These are phyloP conservation scores for Hypsibius dujardini DNA, from an alignment of 1,140 invertebrate genomes.

Conservation along the genomic window DNA sequence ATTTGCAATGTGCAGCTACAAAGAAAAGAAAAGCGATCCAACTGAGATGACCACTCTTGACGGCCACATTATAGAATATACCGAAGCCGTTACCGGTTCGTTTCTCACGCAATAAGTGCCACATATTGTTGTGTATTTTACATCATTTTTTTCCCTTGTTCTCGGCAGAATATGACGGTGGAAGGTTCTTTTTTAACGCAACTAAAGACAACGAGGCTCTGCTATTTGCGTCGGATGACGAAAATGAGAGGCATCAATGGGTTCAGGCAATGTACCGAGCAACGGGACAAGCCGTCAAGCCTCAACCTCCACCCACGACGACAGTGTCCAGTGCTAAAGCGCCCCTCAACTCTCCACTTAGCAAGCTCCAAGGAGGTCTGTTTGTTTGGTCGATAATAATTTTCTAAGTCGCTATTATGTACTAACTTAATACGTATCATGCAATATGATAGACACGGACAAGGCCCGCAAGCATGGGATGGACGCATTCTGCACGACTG, in stretches of 20 bases:
- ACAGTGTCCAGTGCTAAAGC: slow-evolving; percentile 41
- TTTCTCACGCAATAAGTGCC: slow-evolving; percentile 23
- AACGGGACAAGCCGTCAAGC: slow-evolving; percentile 95
- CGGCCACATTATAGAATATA: slow-evolving; percentile 97
- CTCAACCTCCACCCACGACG: slow-evolving; percentile 61
- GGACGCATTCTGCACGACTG: slow-evolving; percentile 95
- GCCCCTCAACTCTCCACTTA: slow-evolving; percentile 56
- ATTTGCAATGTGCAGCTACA: slow-evolving; percentile 98
- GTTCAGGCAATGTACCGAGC: slow-evolving; percentile 94
- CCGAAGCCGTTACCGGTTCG: slow-evolving; percentile 69
- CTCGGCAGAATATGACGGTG: slow-evolving; percentile 55
- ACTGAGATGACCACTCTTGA: slow-evolving; percentile 99
- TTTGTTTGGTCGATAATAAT: slow-evolving; percentile 31
- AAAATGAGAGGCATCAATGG: slow-evolving; percentile 94
- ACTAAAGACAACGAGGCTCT: slow-evolving; percentile 95
- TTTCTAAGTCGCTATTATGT: too few relatives aligned
- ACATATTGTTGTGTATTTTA: slow-evolving; percentile 17
- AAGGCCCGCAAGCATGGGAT: slow-evolving; percentile 91
- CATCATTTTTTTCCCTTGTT: slow-evolving; percentile 2
- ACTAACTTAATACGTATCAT: too few relatives aligned
- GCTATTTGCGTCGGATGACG: slow-evolving; percentile 88
- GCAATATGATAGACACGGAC: slow-evolving; percentile 57
- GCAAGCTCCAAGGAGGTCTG: slow-evolving; percentile 61
- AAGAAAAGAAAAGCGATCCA: slow-evolving; percentile 97
- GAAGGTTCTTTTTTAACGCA: slow-evolving; percentile 88